Conservation (phyloP, 2,113 vertebrate species). For the Piaya cayana region DNA sequence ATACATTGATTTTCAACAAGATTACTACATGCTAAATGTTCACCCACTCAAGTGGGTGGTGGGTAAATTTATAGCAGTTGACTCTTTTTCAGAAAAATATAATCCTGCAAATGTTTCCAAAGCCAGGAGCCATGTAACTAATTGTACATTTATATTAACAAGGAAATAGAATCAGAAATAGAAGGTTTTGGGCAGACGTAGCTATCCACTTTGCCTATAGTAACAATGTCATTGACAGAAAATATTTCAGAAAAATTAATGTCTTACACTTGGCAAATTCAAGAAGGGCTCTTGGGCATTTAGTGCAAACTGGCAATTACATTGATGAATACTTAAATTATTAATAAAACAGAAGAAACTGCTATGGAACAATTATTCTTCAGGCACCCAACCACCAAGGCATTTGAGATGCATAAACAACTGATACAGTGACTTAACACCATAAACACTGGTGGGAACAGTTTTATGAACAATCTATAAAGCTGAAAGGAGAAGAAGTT, state of each 20-base stretch:
- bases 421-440: not conserved
- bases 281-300: not conserved
- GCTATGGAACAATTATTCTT: not conserved
- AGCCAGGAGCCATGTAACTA: not conserved
- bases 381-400: not conserved
- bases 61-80: not conserved
- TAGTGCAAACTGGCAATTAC: not conserved
- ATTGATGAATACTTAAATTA: not conserved
- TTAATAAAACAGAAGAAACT: constrained; percentile 1
- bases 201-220: not conserved
- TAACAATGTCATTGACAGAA: not conserved
- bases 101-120: not conserved
- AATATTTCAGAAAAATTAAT: not conserved
- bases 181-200: not conserved
- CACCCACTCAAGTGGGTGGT: not conserved
- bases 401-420: not conserved
- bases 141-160: not conserved
- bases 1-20: not conserved
- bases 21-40: not conserved
- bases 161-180: not conserved
- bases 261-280: not conserved
- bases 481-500: not conserved
- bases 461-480: not conserved
- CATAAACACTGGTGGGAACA: not conserved
- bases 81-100: not conserved